These are phyloP conservation scores for Psittacara wagleri DNA, from an alignment of 2,113 vertebrate genomes.

Conservation along the genomic window DNA sequence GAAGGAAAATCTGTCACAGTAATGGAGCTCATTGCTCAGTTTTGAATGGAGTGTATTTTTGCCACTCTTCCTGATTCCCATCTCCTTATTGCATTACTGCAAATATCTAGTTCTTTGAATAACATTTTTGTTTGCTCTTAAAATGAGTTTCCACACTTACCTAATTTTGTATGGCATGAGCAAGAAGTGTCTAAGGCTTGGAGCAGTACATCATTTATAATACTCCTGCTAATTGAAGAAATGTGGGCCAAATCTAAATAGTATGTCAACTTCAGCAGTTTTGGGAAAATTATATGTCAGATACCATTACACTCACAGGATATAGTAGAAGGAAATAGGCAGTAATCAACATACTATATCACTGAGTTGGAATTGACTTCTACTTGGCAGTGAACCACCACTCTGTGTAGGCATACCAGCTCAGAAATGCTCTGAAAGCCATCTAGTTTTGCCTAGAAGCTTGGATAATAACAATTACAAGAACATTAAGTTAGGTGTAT, in stretches of 20 bases:
- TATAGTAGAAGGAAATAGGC: conserved; percentile 15
- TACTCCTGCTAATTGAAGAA: conserved; percentile 20
- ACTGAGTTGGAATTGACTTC: conserved; percentile 26
- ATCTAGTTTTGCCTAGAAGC: not conserved
- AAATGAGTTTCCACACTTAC: conserved; percentile 27
- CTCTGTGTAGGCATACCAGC: not conserved
- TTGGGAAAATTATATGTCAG: conserved; percentile 47
- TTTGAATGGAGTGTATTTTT: not conserved
- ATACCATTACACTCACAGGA: conserved; percentile 28
- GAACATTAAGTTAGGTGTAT: not conserved
- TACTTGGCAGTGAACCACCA: not conserved
- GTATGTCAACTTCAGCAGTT: conserved; percentile 33
- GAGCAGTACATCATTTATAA: conserved; percentile 55
- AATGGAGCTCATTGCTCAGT: not conserved
- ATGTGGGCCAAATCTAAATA: conserved; percentile 9
- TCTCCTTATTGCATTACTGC: not conserved
- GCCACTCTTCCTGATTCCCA: not conserved
- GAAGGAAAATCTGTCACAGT: not conserved
- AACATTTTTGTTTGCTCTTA: conserved; percentile 11
- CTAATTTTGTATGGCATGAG: conserved; percentile 12
- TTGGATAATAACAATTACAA: not conserved
- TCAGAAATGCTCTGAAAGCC: not conserved
- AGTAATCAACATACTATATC: conserved; percentile 34
- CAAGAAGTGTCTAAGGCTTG: not conserved
- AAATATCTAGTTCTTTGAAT: not conserved